Evolutionary conservation across 2,888 invertebrate genomes (phyloP), one percentile per base, ranked within the genome.

Genomic region (Xestia sexstrigata): DNA sequence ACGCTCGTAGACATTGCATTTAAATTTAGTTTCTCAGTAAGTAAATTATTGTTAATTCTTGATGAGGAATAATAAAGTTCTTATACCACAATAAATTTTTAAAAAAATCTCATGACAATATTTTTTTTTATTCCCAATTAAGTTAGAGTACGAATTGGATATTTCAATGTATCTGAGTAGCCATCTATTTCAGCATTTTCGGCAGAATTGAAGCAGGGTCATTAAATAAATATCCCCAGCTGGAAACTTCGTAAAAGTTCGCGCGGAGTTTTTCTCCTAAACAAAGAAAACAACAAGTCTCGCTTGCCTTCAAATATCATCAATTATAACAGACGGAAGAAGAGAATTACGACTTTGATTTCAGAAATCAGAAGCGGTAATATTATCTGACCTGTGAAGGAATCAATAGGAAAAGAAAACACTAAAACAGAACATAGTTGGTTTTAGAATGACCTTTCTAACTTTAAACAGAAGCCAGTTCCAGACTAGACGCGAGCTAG

Each of bases 161-260:
- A 83, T 82, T 86, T 86, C 70, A 84, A 79, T 84, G 73, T 79
- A 72, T 80, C 79, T 81, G 76, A 84, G 77, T 83, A 79, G 63
- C 67, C 78, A 74, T 73, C 60, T 74, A 79, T 79, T 77, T 71
- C 69, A 67, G 78, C 55, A 69, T 76, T 84, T 88, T 80, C 35
- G 69, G 68, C 23, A 60, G 83, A 83, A 83, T 77, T 76, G 76
- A 86, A 84, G 81, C 63, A 68, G 76, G 89, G 88, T 91, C 92
- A 92, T 93, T 93, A 93, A 91, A 92, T 92, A 93, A 94, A 93
- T 92, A 93, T 90, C 88, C 83, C 66, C 81, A 83, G 84, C 81
- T 85, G 86, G 79, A 87, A 93, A 93, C 90, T 92, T 91, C 83
- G 85, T 70, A 75, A 83, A 91, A 92, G 86, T 91, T 91, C 85